phyloP scores from a whole-genome alignment of 1,140 invertebrate species.

The Grapholita molesta region DNA sequence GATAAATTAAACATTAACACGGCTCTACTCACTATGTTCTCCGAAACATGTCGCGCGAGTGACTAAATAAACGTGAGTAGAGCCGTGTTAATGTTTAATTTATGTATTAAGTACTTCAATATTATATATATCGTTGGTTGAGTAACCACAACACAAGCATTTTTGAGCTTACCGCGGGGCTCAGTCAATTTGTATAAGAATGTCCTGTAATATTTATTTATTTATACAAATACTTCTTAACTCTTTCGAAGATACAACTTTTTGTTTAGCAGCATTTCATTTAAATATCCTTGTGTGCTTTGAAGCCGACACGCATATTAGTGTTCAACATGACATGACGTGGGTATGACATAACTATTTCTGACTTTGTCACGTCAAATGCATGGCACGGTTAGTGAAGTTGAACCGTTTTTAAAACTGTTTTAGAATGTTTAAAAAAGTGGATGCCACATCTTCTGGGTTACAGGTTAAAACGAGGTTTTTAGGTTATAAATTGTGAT shows the following conservation, averaged over 20 bases:
- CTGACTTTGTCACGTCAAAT: conserved; percentile 30
- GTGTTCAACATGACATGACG: conserved; percentile 26
- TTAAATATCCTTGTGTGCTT: conserved; percentile 31
- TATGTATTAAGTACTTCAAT: too few relatives aligned
- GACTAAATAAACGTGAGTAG: too few relatives aligned
- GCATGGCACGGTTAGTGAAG: conserved; percentile 16
- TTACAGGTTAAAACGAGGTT: neutral
- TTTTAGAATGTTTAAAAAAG: neutral
- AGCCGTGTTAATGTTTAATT: too few relatives aligned
- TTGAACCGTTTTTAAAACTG: neutral
- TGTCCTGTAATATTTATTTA: too few relatives aligned
- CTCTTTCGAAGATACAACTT: neutral
- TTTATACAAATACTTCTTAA: neutral
- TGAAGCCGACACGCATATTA: conserved; percentile 26
- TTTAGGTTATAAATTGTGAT: neutral
- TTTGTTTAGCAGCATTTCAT: conserved; percentile 18
- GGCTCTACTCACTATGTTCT: too few relatives aligned
- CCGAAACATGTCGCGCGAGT: too few relatives aligned
- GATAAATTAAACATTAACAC: too few relatives aligned
- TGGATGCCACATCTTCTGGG: neutral
- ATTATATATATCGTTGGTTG: too few relatives aligned
- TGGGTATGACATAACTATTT: conserved; percentile 41
- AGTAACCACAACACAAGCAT: too few relatives aligned
- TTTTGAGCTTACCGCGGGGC: too few relatives aligned
- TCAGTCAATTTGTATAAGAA: too few relatives aligned